Evolutionary conservation across 2,113 vertebrate species (phyloP).

Genomic region (Oxyura jamaicensis): DNA sequence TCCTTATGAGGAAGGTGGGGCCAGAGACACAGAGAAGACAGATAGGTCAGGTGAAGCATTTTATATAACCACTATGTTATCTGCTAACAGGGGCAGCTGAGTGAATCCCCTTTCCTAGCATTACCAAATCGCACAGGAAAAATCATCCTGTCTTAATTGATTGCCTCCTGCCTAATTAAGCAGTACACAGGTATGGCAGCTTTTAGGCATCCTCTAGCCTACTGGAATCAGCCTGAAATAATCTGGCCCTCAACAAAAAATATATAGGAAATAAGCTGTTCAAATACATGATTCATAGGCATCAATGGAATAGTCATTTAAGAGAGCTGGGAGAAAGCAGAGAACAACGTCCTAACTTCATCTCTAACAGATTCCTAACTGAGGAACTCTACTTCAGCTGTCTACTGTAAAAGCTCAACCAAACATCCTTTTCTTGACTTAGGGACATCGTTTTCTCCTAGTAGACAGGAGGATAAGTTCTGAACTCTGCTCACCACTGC

Average conservation of each 20-base stretch:
- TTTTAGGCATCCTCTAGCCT: neutral
- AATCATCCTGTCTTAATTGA: neutral
- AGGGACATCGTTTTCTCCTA: neutral
- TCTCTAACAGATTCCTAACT: neutral
- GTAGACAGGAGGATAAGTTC: neutral
- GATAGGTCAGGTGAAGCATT: neutral
- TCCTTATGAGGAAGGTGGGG: neutral
- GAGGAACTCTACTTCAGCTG: neutral
- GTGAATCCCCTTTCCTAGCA: neutral
- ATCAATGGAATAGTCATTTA: neutral
- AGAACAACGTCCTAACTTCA: neutral
- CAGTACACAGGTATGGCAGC: neutral
- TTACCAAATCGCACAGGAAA: neutral
- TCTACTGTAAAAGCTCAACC: neutral
- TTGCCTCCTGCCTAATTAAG: neutral
- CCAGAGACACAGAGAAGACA: neutral
- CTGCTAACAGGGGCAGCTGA: neutral
- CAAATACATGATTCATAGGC: neutral
- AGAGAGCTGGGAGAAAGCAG: neutral
- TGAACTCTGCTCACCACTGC: neutral
- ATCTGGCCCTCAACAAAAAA: neutral
- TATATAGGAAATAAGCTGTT: neutral
- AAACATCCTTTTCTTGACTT: neutral
- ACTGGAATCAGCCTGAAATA: neutral
- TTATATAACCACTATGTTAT: neutral